These are phyloP conservation scores for Drosophila kokeensis DNA, from an alignment of 2,888 invertebrate species.

Conservation along the genomic window DNA sequence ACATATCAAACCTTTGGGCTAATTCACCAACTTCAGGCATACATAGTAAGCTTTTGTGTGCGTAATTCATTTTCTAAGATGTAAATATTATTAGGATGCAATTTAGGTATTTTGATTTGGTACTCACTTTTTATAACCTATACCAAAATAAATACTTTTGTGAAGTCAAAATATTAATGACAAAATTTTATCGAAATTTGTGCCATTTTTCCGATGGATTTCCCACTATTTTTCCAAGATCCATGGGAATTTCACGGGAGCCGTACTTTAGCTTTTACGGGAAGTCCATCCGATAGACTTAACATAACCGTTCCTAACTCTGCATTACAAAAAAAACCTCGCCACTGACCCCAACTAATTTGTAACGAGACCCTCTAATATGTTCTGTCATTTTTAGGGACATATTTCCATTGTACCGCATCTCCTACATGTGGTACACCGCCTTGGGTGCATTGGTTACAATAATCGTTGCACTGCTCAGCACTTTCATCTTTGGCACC, in stretches of 20 bases:
- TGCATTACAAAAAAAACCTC: background rate
- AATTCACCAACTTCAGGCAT: no score
- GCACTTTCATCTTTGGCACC: slow-evolving; percentile 83
- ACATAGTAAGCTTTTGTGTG: no score
- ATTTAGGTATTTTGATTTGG: no score
- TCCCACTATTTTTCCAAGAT: background rate
- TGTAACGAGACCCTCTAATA: background rate
- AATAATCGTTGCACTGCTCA: slow-evolving; percentile 85
- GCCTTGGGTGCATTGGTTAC: slow-evolving; percentile 87
- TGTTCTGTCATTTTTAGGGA: slow-evolving; percentile 63
- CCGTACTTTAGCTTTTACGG: background rate
- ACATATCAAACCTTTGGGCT: no score
- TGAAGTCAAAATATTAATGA: background rate
- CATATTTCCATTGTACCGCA: slow-evolving; percentile 87
- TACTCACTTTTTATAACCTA: no score
- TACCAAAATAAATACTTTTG: no score
- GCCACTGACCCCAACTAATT: background rate
- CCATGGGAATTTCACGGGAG: background rate
- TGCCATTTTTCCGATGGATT: no score
- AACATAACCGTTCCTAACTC: background rate
- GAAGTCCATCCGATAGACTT: background rate
- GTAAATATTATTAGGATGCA: no score
- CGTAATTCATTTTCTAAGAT: no score
- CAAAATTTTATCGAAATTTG: background rate
- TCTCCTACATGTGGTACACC: slow-evolving; percentile 93